Conservation (phyloP, 2,888 invertebrate genomes). For the Andrena haemorrhoa region DNA sequence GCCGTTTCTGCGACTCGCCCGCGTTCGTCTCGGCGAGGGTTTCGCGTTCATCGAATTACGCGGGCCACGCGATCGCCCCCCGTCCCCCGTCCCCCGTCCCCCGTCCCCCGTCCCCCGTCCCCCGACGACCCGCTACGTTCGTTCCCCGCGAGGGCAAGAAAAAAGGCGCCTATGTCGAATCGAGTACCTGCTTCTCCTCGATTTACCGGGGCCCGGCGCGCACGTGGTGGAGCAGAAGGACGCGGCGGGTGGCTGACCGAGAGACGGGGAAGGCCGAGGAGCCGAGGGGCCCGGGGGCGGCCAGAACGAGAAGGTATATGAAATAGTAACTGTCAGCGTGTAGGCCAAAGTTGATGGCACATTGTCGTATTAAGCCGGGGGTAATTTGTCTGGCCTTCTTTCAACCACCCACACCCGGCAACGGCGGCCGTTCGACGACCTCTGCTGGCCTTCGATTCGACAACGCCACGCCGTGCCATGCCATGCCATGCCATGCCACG, state of each 20-base stretch:
- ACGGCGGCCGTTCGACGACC: slow-evolving; percentile 73
- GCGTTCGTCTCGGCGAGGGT: neutral
- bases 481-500: neutral
- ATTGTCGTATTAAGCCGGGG: slow-evolving; percentile 79
- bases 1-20: slow-evolving; percentile 12
- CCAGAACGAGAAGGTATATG: slow-evolving; percentile 65
- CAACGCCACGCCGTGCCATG: slow-evolving; percentile 49
- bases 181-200: slow-evolving; percentile 1
- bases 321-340: slow-evolving; percentile 78
- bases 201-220: slow-evolving; percentile 13
- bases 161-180: neutral
- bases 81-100: too few relatives aligned
- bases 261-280: slow-evolving; percentile 13
- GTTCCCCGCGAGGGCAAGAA: neutral
- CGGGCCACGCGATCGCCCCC: neutral
- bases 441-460: slow-evolving; percentile 74
- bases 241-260: slow-evolving; percentile 46
- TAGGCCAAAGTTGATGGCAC: slow-evolving; percentile 80
- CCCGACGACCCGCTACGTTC: neutral
- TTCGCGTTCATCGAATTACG: neutral
- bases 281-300: slow-evolving; percentile 17
- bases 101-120: too few relatives aligned
- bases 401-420: slow-evolving; percentile 74
- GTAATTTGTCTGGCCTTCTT: slow-evolving; percentile 77
- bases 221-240: slow-evolving; percentile 52